Percentiles rank a stretch among this genome's conserved stretches.
These are phyloP conservation scores for Antechinus flavipes DNA, from an alignment of 2,113 vertebrate species.

Conservation along the genomic window DNA sequence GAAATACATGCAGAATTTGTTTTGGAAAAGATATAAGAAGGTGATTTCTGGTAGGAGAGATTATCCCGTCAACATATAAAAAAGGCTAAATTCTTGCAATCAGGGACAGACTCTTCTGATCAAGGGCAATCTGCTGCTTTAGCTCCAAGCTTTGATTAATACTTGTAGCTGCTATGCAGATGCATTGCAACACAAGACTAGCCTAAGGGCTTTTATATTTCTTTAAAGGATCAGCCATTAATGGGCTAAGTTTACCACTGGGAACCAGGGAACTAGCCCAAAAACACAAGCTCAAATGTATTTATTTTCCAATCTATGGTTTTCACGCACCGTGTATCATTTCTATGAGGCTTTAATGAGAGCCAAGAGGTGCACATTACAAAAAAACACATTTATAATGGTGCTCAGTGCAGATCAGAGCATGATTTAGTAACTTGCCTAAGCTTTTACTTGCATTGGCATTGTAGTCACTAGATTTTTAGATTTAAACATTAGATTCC, in stretches of 20 bases:
- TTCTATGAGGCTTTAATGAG: constrained; percentile 76
- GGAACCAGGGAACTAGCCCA: constrained; percentile 67
- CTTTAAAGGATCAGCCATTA: constrained; percentile 81
- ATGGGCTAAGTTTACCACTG: constrained; percentile 77
- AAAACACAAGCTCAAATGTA: constrained; percentile 68
- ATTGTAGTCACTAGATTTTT: constrained; percentile 58
- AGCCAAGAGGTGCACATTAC: constrained; percentile 69
- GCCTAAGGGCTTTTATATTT: constrained; percentile 76
- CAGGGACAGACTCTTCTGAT: constrained; percentile 66
- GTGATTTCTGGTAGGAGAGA: constrained; percentile 40
- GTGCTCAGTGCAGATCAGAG: constrained; percentile 57
- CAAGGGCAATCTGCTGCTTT: constrained; percentile 69
- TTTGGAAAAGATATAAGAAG: constrained; percentile 39
- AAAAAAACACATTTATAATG: constrained; percentile 69
- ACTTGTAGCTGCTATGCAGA: constrained; percentile 63
- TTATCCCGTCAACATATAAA: neutral
- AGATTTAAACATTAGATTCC: constrained; percentile 69
- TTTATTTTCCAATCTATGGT: constrained; percentile 75
- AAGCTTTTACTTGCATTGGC: constrained; percentile 61
- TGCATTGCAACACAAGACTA: constrained; percentile 70
- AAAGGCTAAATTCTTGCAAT: constrained; percentile 47
- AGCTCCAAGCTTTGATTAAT: constrained; percentile 74
- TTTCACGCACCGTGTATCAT: constrained; percentile 75
- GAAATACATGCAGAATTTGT: constrained; percentile 24
- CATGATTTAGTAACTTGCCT: constrained; percentile 71